These are phyloP conservation scores for Agraylea sexmaculata DNA, from an alignment of 1,140 invertebrate species.

Conservation along the genomic window DNA sequence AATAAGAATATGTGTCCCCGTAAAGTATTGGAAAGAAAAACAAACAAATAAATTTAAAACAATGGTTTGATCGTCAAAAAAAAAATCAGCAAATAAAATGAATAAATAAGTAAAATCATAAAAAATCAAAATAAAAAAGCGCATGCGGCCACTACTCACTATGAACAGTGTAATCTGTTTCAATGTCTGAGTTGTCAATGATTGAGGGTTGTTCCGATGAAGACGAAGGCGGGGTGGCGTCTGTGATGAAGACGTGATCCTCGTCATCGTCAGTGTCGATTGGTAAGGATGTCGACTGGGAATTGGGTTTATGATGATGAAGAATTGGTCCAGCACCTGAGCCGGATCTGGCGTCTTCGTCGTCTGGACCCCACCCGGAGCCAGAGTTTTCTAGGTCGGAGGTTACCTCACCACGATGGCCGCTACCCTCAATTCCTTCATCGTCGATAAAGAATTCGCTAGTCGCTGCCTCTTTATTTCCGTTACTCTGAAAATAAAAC, in stretches of 20 bases:
- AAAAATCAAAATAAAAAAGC: constrained; percentile 25
- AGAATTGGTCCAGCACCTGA: constrained; percentile 29
- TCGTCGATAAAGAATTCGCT: constrained; percentile 38
- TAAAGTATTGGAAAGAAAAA: too few species aligned
- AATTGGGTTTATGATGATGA: neutral
- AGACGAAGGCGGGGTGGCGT: constrained; percentile 11
- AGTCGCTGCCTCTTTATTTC: too few species aligned
- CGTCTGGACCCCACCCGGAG: constrained; percentile 39
- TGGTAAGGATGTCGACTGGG: constrained; percentile 1
- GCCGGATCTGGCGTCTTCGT: constrained; percentile 34
- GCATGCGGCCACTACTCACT: constrained; percentile 42
- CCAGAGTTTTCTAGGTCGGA: constrained; percentile 38
- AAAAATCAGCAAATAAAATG: neutral
- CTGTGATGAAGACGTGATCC: constrained; percentile 10
- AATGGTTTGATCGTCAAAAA: too few species aligned
- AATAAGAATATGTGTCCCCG: too few species aligned
- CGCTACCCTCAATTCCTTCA: constrained; percentile 25
- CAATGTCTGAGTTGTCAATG: constrained; percentile 6
- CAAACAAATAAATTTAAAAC: too few species aligned
- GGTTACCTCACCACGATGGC: constrained; percentile 33
- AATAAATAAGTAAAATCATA: constrained; percentile 10
- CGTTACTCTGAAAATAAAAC: too few species aligned
- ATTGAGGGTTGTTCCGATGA: constrained; percentile 1
- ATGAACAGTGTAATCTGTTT: constrained; percentile 22
- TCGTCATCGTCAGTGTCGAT: neutral